Conservation (phyloP, 37 sponge, comb jelly and placozoan genomes). For the Bolinopsis microptera region DNA sequence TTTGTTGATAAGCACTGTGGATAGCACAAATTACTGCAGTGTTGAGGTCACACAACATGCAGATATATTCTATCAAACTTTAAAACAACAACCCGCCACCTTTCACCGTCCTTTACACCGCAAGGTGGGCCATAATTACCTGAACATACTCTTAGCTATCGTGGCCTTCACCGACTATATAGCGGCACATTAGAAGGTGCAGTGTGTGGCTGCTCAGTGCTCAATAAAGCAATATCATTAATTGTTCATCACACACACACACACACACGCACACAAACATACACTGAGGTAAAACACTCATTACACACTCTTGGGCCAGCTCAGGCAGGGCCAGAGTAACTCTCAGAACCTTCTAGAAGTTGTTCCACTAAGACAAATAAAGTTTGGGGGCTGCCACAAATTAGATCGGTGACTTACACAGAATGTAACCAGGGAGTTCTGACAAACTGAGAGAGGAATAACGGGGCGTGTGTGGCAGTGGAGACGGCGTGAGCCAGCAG, state of each 20-base stretch:
- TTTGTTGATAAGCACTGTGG: too few species aligned
- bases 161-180: too few species aligned
- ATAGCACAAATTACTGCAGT: too few species aligned
- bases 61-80: too few species aligned
- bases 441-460: constrained; percentile 12
- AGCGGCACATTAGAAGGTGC: too few species aligned
- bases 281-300: not conserved
- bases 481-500: not conserved
- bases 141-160: too few species aligned
- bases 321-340: not conserved
- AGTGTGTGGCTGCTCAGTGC: too few species aligned
- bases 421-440: constrained; percentile 38
- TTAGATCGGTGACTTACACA: constrained; percentile 18
- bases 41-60: too few species aligned
- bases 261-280: constrained; percentile 1
- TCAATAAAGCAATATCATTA: too few species aligned
- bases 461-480: not conserved
- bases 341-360: not conserved
- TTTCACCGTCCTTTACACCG: too few species aligned
- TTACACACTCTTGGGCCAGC: not conserved
- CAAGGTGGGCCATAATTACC: too few species aligned
- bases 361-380: not conserved
- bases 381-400: constrained; percentile 6
- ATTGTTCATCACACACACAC: not conserved
- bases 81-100: too few species aligned